Evolutionary conservation across 2,888 invertebrate species (phyloP), one percentile per base, ranked within the genome.

Genomic region (Ommatoiulus sabulosus): DNA sequence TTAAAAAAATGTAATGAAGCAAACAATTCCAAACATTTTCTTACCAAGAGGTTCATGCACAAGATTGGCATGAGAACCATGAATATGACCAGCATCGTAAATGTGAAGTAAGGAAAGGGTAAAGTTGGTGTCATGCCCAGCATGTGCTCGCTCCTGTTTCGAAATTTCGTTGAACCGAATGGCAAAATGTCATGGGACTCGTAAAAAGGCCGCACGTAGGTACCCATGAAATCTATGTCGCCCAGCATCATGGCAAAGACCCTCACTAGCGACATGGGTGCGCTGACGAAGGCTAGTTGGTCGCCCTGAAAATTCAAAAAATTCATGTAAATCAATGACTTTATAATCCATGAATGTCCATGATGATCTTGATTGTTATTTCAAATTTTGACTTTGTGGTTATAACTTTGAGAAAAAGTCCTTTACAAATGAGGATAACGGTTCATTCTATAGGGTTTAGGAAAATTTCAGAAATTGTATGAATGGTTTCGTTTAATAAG

Each of bases 181-280:
- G 15, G 86, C 35, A 24, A 35, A 5, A 35, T 17, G n/a, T 44
- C 80, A 3, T 44, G 72, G 20, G 72, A 88, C 8, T 84, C 80
- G 46, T 90, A 89, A 46, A 89, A 87, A 0, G 95, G 94, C 90
- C 95, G 95, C 2, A 97, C 96, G 92, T 96, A 97, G 0, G 96
- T 96, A n/a, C 96, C 96, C 87, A 97, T 95, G 92, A 97, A 97
- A 92, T 98, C 97, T 89, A 97, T 94, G 93, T 97, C 97, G 0
- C 97, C 97, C 87, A 97, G 93, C 97, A 97, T 97, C 97, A 97
- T 97, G 0, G 97, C 96, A 91, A 97, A 96, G 0, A 97, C 97
- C 89, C 97, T 94, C 93, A 97, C 94, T 90, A 97, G 92, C 0
- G 97, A 95, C 94, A 97, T 95, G 35, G 88, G 88, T 0, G 96